A percentile compares a stretch with the other conserved stretches of the same genome.
Evolutionary conservation across 37 sponge, comb jelly and placozoan species (phyloP).

Genomic region (Axinella damicornis): DNA sequence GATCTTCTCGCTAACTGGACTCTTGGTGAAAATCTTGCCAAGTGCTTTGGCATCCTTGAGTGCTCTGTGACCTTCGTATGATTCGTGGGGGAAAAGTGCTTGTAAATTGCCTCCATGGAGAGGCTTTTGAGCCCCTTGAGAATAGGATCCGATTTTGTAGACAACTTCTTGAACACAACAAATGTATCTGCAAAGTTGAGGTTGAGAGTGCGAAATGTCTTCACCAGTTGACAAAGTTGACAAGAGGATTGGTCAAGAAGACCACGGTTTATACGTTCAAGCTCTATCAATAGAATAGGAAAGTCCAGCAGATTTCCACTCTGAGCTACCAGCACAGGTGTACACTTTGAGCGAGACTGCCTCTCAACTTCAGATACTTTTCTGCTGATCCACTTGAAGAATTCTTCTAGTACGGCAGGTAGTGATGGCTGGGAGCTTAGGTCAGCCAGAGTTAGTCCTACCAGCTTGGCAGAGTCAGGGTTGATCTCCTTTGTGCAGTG

Average conservation of each 20-base stretch:
- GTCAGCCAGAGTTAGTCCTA: background rate
- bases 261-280: background rate
- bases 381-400: constrained; percentile 15
- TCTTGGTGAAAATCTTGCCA: constrained; percentile 12
- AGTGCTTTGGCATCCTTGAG: constrained; percentile 33
- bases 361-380: background rate
- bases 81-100: background rate
- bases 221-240: background rate
- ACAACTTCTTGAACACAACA: background rate
- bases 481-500: background rate
- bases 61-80: constrained; percentile 22
- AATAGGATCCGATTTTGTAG: background rate
- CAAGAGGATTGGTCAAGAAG: too few relatives aligned
- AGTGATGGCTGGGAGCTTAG: constrained; percentile 7
- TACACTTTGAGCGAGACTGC: background rate
- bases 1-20: background rate
- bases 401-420: background rate
- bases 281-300: constrained; percentile 6
- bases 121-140: background rate
- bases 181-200: constrained; percentile 24
- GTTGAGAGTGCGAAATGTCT: background rate
- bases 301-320: constrained; percentile 17
- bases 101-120: background rate
- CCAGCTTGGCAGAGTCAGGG: background rate
- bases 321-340: constrained; percentile 28